Evolutionary conservation across 2,113 vertebrate species (phyloP), one percentile per base, ranked within the genome.

Genomic region (Haliaeetus leucogaster): DNA sequence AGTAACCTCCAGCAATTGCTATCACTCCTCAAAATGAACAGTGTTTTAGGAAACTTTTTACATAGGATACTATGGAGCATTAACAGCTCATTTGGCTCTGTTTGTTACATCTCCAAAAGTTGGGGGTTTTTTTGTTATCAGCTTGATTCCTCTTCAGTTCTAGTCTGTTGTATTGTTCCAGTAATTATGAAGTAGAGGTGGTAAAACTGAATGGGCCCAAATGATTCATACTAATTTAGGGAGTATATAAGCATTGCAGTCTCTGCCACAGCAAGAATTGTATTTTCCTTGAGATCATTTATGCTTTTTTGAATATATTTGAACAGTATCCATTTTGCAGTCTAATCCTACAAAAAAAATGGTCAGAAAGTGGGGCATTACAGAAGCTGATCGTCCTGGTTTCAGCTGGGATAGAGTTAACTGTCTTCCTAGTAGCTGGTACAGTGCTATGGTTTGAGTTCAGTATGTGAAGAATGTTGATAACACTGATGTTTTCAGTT

Each of bases 101-200:
- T 34, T 38, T 82, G 9, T 43, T 89, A 82, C 58, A 42, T 90
- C 62, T 66, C 63, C 61, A 56, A 55, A 96, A 82, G 42, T 22
- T 77, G 25, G 5, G 27, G 4, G 0, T 25, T 21, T 74, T 82
- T 91, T 43, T 52, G 61, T 94, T 94, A 58, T 95, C 90, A 94
- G 27, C 62, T 95, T 96, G 71, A 94, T 88, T 89, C 71, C 48
- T 82, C 45, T 97, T 97, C 93, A 77, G 56, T 97, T 97, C 82
- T 84, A 90, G 55, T 81, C 58, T 94, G 71, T 74, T 94, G 16
- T 63, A 38, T 83, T 66, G 15, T 87, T 96, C 70, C 83, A 94
- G 89, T 96, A 97, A 93, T 93, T 95, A 86, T 84, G 80, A 97
- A 97, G 92, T 91, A 95, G 71, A 91, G 59, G 86, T 58, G 52